A percentile compares a stretch with the other conserved stretches of the same genome.
Evolutionary conservation across 2,113 vertebrate genomes (phyloP).

Genomic region (Rattus rattus): DNA sequence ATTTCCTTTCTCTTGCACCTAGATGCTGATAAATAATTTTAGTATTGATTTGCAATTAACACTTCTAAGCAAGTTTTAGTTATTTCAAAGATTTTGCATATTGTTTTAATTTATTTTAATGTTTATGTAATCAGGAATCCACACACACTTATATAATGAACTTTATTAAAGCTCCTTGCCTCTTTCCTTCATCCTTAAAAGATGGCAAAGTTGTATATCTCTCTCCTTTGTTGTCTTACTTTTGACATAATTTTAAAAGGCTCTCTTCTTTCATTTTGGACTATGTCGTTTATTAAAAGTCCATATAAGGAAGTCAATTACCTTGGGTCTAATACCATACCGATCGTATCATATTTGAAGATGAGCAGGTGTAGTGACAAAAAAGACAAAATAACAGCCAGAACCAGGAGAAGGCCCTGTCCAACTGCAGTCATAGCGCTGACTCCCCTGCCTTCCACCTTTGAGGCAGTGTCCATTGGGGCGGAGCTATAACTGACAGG

Average conservation of each 20-base stretch:
- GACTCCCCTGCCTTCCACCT: slow-evolving; percentile 90
- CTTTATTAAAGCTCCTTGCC: neutral
- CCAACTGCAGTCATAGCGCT: slow-evolving; percentile 90
- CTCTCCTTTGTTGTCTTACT: neutral
- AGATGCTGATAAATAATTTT: too few relatives aligned
- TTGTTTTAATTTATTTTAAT: neutral
- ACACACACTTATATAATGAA: neutral
- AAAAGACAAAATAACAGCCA: too few relatives aligned
- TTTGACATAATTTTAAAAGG: neutral
- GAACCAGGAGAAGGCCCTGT: neutral
- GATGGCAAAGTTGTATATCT: neutral
- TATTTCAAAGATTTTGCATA: neutral
- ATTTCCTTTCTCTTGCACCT: neutral
- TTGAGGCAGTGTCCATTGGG: slow-evolving; percentile 89
- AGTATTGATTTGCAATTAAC: neutral
- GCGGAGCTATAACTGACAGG: too few relatives aligned
- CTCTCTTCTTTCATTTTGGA: neutral
- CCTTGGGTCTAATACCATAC: too few relatives aligned
- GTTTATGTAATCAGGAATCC: neutral
- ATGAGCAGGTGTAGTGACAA: too few relatives aligned
- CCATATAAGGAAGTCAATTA: too few relatives aligned
- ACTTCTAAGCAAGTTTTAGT: neutral
- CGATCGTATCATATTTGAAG: too few relatives aligned
- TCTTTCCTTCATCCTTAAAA: neutral
- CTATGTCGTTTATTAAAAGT: neutral